Base-by-base conservation (phyloP, 2,888 invertebrate genomes). In the Ochropacha duplaris region DNA sequence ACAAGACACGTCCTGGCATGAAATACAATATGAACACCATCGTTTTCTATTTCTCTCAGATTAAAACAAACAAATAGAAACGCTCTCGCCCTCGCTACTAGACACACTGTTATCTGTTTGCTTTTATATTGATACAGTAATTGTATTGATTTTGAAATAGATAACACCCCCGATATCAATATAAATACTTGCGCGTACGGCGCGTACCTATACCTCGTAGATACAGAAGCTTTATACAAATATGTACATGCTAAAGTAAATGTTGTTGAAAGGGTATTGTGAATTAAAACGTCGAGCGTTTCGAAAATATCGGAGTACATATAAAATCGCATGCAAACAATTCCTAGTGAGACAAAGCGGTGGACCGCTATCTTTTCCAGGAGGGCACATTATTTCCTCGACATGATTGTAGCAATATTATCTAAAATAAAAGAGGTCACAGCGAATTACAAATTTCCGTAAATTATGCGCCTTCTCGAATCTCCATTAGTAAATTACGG, bases 401-500 rank as follows among this genome's bases (percentile, higher is more conserved):
- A 64, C 64, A 60, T 66, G 63, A 69, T 73, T 69, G 70, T 64
- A 68, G 67, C 69, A 64, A 69, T 67, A 71, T 74, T 71, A 74
- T 70, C 74, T 68, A 73, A 69, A 64, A 76, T 69, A 78, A 75
- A 74, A 76, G 71, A 78, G 69, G 72, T 70, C 64, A 59, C 60
- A 68, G 61, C 61, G 71, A 70, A 78, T 75, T 68, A 76, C 67
- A 72, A 74, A 74, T 78, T 73, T 72, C 73, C 71, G 72, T 31
- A 76, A 78, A 69, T 81, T 78, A 81, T 74, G 74, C 69, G 64
- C 64, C 71, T 72, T 60, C 71, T 79, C 71, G 73, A 70, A 76
- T 74, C 71, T 74, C 82, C 85, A 85, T 85, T 85, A 85, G 83
- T 74, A 83, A 82, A 86, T 86, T 82, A 82, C 81, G 71, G 69